A percentile compares a stretch with the other conserved stretches of the same genome.
These are phyloP conservation scores for Epistrophe grossulariae DNA, from an alignment of 2,888 invertebrate species.

Conservation along the genomic window DNA sequence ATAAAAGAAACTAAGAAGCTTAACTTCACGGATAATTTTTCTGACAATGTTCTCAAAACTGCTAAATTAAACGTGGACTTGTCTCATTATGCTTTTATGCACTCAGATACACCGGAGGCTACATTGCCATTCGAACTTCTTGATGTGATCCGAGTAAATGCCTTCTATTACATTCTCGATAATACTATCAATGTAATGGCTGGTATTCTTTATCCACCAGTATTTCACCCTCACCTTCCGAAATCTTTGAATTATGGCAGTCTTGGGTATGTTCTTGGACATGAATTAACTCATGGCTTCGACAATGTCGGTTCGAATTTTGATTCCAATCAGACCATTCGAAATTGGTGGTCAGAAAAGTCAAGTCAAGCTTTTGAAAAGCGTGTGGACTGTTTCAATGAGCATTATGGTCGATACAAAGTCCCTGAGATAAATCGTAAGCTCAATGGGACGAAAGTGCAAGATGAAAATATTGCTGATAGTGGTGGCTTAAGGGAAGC, in stretches of 20 bases:
- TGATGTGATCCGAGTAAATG: slow-evolving; percentile 80
- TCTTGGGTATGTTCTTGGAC: slow-evolving; percentile 81
- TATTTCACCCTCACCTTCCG: slow-evolving; percentile 78
- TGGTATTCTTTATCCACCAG: slow-evolving; percentile 80
- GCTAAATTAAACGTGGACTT: slow-evolving; percentile 76
- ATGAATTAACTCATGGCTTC: slow-evolving; percentile 82
- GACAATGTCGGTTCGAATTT: slow-evolving; percentile 79
- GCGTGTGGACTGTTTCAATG: slow-evolving; percentile 79
- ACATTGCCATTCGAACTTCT: slow-evolving; percentile 79
- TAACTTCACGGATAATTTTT: slow-evolving; percentile 78
- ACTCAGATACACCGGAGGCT: slow-evolving; percentile 72
- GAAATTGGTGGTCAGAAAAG: slow-evolving; percentile 80
- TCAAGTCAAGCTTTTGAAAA: slow-evolving; percentile 78
- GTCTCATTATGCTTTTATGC: slow-evolving; percentile 78
- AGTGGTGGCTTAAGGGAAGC: slow-evolving; percentile 80
- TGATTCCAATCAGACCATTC: slow-evolving; percentile 77
- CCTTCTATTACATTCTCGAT: slow-evolving; percentile 81
- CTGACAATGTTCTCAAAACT: slow-evolving; percentile 75
- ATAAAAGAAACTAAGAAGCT: slow-evolving; percentile 78
- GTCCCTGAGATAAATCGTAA: slow-evolving; percentile 81
- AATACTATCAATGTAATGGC: slow-evolving; percentile 82
- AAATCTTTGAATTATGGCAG: slow-evolving; percentile 78
- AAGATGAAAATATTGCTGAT: slow-evolving; percentile 82
- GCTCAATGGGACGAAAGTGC: slow-evolving; percentile 79
- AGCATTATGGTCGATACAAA: slow-evolving; percentile 79